These are phyloP conservation scores for Ciconia boyciana DNA, from an alignment of 2,113 vertebrate species.

Conservation along the genomic window DNA sequence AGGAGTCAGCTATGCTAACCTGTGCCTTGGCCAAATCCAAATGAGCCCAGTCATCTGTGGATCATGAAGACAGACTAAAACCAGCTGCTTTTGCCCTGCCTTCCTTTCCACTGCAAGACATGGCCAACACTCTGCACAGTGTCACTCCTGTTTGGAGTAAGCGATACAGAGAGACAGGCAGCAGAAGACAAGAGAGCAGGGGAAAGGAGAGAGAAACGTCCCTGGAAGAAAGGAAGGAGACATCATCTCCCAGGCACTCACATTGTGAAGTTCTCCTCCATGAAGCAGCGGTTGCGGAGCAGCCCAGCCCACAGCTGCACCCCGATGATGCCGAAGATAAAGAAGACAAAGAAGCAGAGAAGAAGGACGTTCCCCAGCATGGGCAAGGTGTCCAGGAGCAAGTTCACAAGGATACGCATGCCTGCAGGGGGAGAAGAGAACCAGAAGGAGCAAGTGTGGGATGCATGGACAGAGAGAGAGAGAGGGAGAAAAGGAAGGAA, in stretches of 20 bases:
- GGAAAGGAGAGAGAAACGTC: neutral
- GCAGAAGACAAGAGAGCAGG: neutral
- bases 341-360: slow-evolving; percentile 86
- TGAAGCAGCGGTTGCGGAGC: slow-evolving; percentile 82
- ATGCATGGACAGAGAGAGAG: neutral
- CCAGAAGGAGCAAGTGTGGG: neutral
- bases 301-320: slow-evolving; percentile 84
- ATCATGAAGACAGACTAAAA: neutral
- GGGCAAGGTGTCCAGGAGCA: slow-evolving; percentile 81
- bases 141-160: neutral
- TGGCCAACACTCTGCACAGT: rapidly evolving
- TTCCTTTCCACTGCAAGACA: neutral
- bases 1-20: neutral
- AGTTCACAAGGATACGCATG: slow-evolving; percentile 84
- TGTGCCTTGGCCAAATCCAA: neutral
- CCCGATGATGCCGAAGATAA: slow-evolving; percentile 84
- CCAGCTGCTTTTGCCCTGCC: neutral
- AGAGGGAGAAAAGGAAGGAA: neutral
- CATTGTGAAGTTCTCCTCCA: slow-evolving; percentile 84
- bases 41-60: neutral
- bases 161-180: neutral
- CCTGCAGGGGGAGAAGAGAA: slow-evolving; percentile 62
- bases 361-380: slow-evolving; percentile 84
- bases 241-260: slow-evolving; percentile 52
- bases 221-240: neutral